Evolutionary conservation across 2,888 invertebrate species (phyloP), one percentile per base, ranked within the genome.

Genomic region (Nomada ferruginata): DNA sequence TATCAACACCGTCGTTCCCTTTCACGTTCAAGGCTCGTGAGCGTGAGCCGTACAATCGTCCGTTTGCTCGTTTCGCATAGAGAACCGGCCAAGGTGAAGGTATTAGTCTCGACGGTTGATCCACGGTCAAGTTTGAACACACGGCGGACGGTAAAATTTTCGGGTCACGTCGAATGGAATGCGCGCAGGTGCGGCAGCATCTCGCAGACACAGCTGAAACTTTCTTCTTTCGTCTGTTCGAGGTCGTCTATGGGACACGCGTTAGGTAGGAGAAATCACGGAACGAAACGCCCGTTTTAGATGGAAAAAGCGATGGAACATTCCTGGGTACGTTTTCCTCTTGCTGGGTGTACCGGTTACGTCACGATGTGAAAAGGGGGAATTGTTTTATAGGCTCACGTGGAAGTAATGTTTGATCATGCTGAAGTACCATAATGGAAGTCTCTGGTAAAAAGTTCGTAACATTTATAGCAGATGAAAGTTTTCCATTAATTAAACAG

Each of bases 101-200:
- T 60, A 80, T 72, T 55, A 50, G 76, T 66, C n/a, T 26, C 26
- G 44, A 64, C 20, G 15, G 73, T 59, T 29, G 73, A 78, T 63
- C 79, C 88, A 87, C 79, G 91, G 91, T 89, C 90, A 91, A 90
- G 90, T 90, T 52, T 90, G 89, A 90, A 89, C 59, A 85, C 79
- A 82, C 82, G 82, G 66, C 77, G 65, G 82, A 82, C 82, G 82
- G 88, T 88, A 85, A 85, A 88, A 88, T 91, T 92, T 92, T 91
- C 89, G 90, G 91, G 91, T 93, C 92, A 92, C 87, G 88, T 82
- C 80, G 91, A 90, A 87, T 80, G 92, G 93, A 92, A 93, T 92
- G 92, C 89, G 86, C 88, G 91, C 92, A 92, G 92, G 92, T 92
- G 92, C 91, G 92, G 89, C 91, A 89, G 87, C 91, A 88, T 90